Evolutionary conservation across 1,140 invertebrate genomes (phyloP), one percentile per base, ranked within the genome.

Genomic region (Ceratosolen fusciceps): DNA sequence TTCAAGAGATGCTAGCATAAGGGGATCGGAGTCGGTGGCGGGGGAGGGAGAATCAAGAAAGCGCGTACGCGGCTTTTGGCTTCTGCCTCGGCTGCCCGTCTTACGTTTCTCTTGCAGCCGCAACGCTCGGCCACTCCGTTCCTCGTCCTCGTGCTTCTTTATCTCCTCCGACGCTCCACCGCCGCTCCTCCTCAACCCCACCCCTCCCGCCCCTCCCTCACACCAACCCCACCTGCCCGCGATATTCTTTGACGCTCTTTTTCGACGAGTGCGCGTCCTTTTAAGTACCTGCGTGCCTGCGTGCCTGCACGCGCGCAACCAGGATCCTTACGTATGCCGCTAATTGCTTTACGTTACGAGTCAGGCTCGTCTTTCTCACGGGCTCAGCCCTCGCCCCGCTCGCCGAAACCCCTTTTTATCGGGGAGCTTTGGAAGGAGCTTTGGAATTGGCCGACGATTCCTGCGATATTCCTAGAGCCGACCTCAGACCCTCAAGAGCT

Each of bases 1-100:
- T 84, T 80, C 79, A 80, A 68, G 79, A 79, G 75, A 58, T 2
- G 26, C 43, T 26, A 34, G 1, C 43, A 71, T 24, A 34, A 56
- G 21, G 2, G 12, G 26, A 24, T 2, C 12, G 9, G 49, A 37
- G 49, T 0, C n/a, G 31, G 19, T 31, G 31, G 31, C 31, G 0
- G 2, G 0, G 29, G 49, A 24, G 49, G 10, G 68, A 72, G 49
- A 26, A 43, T 1, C 0, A n/a, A 10, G 39, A 5, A 14, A 14
- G 2, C 5, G 68, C 10, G 73, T 65, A 65, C 60, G 73, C 49
- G 73, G 73, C 73, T 75, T 75, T 75, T 62, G 39, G 73, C 24
- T 39, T 54, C 74, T 52, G 43, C 26, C 34, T 4, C 26, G 9
- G 49, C 56, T 37, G n/a, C 56, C n/a, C n/a, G 43, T 39, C 56